phyloP scores from a whole-genome alignment of 2,888 invertebrate species.

The Glyphotaelius pellucidus region DNA sequence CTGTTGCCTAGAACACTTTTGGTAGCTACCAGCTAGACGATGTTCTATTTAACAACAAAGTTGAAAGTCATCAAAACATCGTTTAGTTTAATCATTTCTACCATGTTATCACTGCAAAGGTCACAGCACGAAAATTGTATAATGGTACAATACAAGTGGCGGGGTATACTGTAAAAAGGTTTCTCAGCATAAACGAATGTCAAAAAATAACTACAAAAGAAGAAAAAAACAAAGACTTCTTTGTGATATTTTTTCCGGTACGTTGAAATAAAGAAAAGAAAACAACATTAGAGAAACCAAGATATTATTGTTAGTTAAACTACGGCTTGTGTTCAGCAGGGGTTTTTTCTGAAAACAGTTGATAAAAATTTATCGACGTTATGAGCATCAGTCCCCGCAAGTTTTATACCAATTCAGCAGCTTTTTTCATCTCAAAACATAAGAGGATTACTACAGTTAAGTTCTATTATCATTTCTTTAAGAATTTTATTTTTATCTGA shows the following conservation, averaged over 20 bases:
- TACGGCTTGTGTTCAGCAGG: background rate
- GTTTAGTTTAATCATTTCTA: constrained; percentile 2
- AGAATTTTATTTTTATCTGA: background rate
- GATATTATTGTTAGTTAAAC: background rate
- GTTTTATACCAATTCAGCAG: background rate
- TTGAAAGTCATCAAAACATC: background rate
- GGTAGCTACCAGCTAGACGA: background rate
- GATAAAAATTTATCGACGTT: background rate
- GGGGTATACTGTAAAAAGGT: background rate
- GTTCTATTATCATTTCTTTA: background rate
- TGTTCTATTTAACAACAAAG: background rate
- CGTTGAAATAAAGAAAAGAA: background rate
- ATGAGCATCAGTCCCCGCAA: background rate
- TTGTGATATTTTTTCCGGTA: background rate
- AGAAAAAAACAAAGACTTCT: constrained; percentile 3
- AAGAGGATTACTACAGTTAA: background rate
- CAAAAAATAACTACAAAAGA: constrained; percentile 13
- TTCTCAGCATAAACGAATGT: background rate
- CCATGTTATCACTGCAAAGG: background rate
- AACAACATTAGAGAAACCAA: constrained; percentile 1
- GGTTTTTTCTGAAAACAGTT: background rate
- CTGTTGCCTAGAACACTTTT: background rate
- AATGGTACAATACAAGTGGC: background rate
- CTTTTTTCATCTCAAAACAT: background rate
- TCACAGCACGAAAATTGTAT: background rate